These are phyloP conservation scores for Streptopelia turtur DNA, from an alignment of 2,797 vertebrate species.

Conservation along the genomic window DNA sequence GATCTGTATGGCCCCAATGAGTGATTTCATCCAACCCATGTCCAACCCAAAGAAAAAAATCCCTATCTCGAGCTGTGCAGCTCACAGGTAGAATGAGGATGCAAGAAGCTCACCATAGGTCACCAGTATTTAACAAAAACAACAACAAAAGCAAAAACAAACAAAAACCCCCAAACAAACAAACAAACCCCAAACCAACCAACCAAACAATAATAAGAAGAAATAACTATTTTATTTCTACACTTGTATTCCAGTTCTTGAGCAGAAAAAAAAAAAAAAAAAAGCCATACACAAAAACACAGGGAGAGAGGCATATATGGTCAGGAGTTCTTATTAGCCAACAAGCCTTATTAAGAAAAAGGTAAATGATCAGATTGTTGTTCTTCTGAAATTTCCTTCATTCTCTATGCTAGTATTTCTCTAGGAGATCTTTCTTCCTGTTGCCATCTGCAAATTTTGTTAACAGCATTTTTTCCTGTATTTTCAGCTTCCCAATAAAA, in stretches of 20 bases:
- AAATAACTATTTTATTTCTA: neutral
- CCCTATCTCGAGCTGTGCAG: neutral
- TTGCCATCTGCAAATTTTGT: neutral
- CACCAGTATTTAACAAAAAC: neutral
- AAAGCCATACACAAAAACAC: no score
- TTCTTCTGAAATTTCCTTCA: neutral
- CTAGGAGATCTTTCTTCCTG: neutral
- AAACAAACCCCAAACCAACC: no score
- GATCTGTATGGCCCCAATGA: neutral
- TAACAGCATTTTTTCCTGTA: neutral
- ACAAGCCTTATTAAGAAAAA: neutral
- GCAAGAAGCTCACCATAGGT: neutral
- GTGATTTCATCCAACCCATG: neutral
- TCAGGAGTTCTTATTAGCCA: neutral
- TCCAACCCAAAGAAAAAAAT: neutral
- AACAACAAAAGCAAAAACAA: no score
- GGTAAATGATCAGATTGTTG: neutral
- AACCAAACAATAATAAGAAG: neutral
- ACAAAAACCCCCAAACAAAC: no score
- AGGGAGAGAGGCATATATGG: no score
- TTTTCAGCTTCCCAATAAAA: neutral
- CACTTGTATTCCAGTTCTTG: neutral
- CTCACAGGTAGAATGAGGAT: neutral
- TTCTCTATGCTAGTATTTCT: neutral
- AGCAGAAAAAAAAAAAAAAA: neutral